phyloP scores from a whole-genome alignment of 1,140 invertebrate genomes.

The Cyclargus thomasi region DNA sequence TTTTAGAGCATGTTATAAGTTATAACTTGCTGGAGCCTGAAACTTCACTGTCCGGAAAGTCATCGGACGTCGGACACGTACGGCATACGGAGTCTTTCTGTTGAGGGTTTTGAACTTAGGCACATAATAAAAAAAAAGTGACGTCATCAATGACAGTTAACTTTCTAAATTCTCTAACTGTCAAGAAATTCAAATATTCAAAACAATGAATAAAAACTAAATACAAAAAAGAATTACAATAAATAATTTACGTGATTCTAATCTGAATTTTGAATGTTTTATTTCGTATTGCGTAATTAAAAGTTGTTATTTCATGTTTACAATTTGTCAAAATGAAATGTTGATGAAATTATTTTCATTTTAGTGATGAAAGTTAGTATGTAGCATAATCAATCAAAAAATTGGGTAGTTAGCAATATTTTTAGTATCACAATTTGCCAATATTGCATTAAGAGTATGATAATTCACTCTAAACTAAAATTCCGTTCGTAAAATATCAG shows the following conservation, averaged over 20 bases:
- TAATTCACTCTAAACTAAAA: neutral
- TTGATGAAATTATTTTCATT: neutral
- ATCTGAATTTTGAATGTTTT: too few species aligned
- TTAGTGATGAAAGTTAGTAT: neutral
- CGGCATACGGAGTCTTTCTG: too few species aligned
- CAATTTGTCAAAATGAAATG: too few species aligned
- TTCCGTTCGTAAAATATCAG: neutral
- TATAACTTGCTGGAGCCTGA: too few species aligned
- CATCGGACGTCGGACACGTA: too few species aligned
- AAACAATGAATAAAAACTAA: neutral
- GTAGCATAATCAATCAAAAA: neutral
- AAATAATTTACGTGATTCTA: neutral
- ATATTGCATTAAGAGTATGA: neutral
- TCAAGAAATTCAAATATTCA: neutral
- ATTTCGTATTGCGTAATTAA: too few species aligned
- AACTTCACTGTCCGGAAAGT: too few species aligned
- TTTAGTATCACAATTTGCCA: neutral
- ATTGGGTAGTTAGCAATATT: conserved; percentile 7
- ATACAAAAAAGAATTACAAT: too few species aligned
- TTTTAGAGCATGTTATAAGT: too few species aligned
- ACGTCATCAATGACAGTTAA: neutral
- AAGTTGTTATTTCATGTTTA: neutral
- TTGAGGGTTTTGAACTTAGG: too few species aligned
- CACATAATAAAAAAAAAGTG: conserved; percentile 7
- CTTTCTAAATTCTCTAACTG: neutral